Evolutionary conservation across 2,113 vertebrate species (phyloP), one percentile per base, ranked within the genome.

Genomic region (Seriola rivoliana): DNA sequence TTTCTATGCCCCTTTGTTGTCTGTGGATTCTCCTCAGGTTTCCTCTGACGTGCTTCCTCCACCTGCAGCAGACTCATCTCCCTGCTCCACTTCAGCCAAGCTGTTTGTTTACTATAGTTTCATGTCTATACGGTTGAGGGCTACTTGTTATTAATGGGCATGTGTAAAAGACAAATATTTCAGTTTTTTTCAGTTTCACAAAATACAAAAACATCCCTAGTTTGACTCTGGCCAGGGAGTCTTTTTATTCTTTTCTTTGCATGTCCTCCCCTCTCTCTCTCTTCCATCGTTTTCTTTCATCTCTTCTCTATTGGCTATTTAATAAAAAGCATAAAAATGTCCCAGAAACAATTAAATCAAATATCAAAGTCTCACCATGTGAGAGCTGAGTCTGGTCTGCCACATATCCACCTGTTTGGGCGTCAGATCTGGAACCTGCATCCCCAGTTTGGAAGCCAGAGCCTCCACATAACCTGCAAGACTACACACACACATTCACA

Each of bases 321-420:
- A 23, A 23, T 12, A 23, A 57, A 57, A 25, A 8, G 48, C 19
- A 52, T 36, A 36, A 36, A 29, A 42, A 42, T 8, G 2, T 42
- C 40, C 40, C 8, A 54, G 23, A 54, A n/a, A 54, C 8, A 54
- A 50, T 25, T 2, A 4, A 12, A 42, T 19, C 7, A 32, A 1
- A 54, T 21, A 52, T 50, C 3, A 19, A 19, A 50, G 40, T 89
- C 97, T 96, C 91, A 99, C 98, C 96, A 95, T 84, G 89, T 99
- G 97, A 34, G 97, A 95, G 88, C 97, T 98, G 85, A 99, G 60
- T 80, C 96, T 95, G 0, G 97, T 99, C 91, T 99, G 97, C 98
- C 98, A 98, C 98, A 99, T 99, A 87, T 99, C 97, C 12, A 93
- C 97, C 93, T 99, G 98, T 82, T 98, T 97, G 82, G 98, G 97